Percentiles rank a stretch among this genome's conserved stretches.
Conservation (phyloP, 2,797 vertebrate species). For the Chrysocyon brachyurus region DNA sequence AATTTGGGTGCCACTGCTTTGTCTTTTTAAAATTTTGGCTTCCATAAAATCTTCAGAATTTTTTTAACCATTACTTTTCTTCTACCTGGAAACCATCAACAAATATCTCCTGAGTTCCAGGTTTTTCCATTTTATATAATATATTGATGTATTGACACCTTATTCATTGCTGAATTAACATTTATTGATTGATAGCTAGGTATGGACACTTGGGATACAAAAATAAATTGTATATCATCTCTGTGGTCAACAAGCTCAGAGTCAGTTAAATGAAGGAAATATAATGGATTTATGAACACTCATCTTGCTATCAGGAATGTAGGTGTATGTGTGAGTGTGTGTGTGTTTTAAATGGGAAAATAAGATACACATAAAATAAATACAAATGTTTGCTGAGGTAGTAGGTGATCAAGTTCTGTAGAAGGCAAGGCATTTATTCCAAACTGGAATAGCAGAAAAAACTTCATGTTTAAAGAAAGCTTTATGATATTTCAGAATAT, state of each 20-base stretch:
- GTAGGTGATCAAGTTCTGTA: constrained; percentile 17
- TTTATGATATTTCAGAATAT: constrained; percentile 24
- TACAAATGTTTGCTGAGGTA: constrained; percentile 42
- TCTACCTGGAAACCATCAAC: background rate
- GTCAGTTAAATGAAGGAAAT: constrained; percentile 27
- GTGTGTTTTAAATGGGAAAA: background rate
- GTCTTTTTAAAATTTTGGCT: constrained; percentile 23
- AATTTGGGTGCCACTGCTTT: constrained; percentile 1
- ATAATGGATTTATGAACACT: constrained; percentile 45
- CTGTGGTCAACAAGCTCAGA: constrained; percentile 11
- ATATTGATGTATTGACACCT: background rate
- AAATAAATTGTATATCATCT: background rate
- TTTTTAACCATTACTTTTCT: constrained; percentile 12
- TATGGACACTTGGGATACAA: background rate
- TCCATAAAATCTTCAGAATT: background rate
- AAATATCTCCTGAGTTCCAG: background rate
- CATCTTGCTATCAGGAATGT: background rate
- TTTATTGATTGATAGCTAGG: background rate
- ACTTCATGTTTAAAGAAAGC: background rate
- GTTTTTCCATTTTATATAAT: background rate
- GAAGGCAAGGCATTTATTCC: background rate
- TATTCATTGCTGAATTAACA: constrained; percentile 8
- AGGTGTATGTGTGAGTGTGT: background rate
- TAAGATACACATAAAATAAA: constrained; percentile 23
- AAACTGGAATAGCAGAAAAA: constrained; percentile 53